Evolutionary conservation across 1,140 invertebrate genomes (phyloP).

Genomic region (Lanistes nyassanus): DNA sequence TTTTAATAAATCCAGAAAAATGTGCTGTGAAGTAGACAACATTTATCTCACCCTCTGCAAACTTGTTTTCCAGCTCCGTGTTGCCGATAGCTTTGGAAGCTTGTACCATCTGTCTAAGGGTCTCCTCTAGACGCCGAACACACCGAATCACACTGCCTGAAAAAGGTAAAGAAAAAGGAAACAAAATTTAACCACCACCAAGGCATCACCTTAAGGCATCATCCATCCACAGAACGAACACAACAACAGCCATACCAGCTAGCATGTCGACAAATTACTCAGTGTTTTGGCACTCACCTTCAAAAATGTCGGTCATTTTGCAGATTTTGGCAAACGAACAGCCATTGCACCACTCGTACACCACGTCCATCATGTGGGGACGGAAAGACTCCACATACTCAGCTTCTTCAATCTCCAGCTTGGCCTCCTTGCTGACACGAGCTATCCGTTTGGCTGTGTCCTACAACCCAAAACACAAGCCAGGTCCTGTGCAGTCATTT

Average conservation of each 20-base stretch:
- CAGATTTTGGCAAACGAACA: slow-evolving; percentile 91
- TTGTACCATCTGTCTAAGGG: slow-evolving; percentile 93
- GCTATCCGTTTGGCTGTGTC: slow-evolving; percentile 66
- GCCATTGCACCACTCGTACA: slow-evolving; percentile 95
- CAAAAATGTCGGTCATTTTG: slow-evolving; percentile 98
- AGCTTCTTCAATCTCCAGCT: slow-evolving; percentile 84
- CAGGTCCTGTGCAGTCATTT: neutral
- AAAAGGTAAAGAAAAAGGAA: slow-evolving; percentile 34
- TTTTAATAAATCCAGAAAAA: no score
- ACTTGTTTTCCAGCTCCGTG: slow-evolving; percentile 95
- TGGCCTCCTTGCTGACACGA: slow-evolving; percentile 89
- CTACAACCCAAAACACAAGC: slow-evolving; percentile 33
- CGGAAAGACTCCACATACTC: slow-evolving; percentile 92
- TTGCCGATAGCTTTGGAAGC: slow-evolving; percentile 98
- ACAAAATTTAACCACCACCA: neutral
- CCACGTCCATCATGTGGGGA: slow-evolving; percentile 97
- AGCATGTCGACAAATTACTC: no score
- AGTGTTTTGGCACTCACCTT: slow-evolving; percentile 74
- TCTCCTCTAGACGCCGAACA: slow-evolving; percentile 95
- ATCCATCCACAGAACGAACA: no score
- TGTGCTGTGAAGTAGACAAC: no score
- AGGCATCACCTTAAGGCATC: no score
- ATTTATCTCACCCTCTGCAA: slow-evolving; percentile 78
- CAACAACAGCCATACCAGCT: no score
- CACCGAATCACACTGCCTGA: slow-evolving; percentile 97